Evolutionary conservation across 2,888 invertebrate species (phyloP), one percentile per base, ranked within the genome.

Genomic region (Eristalinus sepulchralis): DNA sequence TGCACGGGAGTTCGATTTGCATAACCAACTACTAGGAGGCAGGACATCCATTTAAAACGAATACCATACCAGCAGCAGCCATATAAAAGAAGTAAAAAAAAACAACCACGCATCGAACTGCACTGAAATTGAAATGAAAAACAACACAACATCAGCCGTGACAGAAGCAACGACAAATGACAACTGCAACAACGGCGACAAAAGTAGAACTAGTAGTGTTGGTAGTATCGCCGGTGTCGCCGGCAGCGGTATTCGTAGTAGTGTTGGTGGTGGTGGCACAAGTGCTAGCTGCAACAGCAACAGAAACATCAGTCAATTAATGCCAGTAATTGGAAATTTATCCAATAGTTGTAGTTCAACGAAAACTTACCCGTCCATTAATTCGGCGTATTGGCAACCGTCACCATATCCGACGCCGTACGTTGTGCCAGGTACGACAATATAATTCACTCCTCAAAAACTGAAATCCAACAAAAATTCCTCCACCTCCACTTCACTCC

Each of bases 381-480:
- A 95, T 93, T 95, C 96, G 92, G 96, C 96, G 92, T 96, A 97
- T 93, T 97, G 96, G 96, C 95, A 96, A 91, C 96, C 96, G 89
- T 95, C 96, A 91, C 95, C 96, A 88, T 95, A 95, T 93, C 95
- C 95, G 89, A 95, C 95, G 92, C 96, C 96, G 90, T 96, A 97
- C 93, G 94, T 96, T 91, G 94, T 96, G 92, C 97, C 97, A 96
- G 97, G 97, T 97, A 92, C 90, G 57, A 57, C 90, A 73, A 83
- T 63, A 63, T 20, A 81, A 81, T 70, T 82, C 73, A 82, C 64
- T 79, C 75, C 82, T 71, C 68, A 64, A 64, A n/a, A 63, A 55
- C 53, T 47, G n/a, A 34, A 8, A n/a, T 2, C 47, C 17, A 17
- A 0, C 47, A 13, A 8, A 8, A 39, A 0, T 4, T n/a, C n/a